Conservation (phyloP, 2,113 vertebrate species). For the Pachycephala philippinensis region DNA sequence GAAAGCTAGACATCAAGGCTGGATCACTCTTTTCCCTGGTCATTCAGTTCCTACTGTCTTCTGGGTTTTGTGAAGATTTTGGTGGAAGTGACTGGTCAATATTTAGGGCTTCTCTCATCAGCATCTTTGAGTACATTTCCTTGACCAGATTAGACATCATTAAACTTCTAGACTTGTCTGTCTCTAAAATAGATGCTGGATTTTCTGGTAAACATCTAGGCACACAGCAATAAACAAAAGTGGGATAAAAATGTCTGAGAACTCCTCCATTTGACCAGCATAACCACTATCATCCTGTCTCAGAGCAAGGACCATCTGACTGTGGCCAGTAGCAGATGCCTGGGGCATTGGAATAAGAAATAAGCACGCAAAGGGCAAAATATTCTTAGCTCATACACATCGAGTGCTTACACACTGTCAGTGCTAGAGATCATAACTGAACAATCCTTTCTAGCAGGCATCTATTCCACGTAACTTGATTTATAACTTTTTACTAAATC, state of each 20-base stretch:
- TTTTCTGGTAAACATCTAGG: neutral
- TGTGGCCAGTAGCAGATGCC: neutral
- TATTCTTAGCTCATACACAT: neutral
- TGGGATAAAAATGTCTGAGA: neutral
- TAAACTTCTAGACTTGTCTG: neutral
- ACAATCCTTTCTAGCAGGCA: neutral
- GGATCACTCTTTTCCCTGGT: neutral
- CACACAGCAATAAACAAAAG: neutral
- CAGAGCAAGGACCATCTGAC: neutral
- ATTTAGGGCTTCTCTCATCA: neutral
- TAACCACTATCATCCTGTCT: neutral
- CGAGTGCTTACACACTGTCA: neutral
- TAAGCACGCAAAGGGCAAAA: neutral
- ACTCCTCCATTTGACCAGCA: neutral
- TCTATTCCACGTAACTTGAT: neutral
- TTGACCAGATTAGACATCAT: neutral
- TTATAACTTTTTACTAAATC: neutral
- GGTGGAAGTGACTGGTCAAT: neutral
- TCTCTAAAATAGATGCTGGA: neutral
- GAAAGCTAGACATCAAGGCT: neutral
- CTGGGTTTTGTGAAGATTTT: neutral
- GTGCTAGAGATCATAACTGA: neutral
- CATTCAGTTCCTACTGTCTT: neutral
- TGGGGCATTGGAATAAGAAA: neutral
- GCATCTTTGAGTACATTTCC: neutral